phyloP scores from a whole-genome alignment of 2,888 invertebrate genomes.

The Catocala fraxini region DNA sequence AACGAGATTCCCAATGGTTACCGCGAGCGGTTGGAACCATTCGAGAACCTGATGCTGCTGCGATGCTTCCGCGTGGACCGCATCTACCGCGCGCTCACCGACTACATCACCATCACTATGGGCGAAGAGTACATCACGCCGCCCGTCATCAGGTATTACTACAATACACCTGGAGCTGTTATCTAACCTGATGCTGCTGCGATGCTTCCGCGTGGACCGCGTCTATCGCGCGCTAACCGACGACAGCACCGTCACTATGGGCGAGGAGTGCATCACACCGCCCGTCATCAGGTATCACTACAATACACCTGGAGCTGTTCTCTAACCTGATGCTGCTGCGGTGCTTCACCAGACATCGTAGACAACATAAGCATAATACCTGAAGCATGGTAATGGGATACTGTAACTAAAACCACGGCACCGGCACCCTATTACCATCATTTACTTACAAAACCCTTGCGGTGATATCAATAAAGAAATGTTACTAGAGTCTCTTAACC shows the following conservation, averaged over 20 bases:
- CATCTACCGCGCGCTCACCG: constrained; percentile 94
- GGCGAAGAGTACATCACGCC: constrained; percentile 96
- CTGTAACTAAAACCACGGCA: too few relatives aligned
- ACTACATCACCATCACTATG: constrained; percentile 94
- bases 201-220: constrained; percentile 96
- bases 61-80: constrained; percentile 97
- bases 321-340: too few relatives aligned
- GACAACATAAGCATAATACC: too few relatives aligned
- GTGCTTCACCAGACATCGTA: too few relatives aligned
- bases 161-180: constrained; percentile 83
- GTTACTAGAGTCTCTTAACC: too few relatives aligned
- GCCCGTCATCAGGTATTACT: constrained; percentile 90
- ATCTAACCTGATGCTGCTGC: constrained; percentile 91
- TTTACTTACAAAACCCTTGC: too few relatives aligned
- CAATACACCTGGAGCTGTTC: not conserved
- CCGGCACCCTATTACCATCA: too few relatives aligned
- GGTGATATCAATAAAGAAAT: too few relatives aligned
- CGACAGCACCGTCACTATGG: constrained; percentile 94
- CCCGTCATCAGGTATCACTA: constrained; percentile 90
- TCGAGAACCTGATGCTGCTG: constrained; percentile 93
- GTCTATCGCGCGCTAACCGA: constrained; percentile 95
- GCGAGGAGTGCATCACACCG: constrained; percentile 95
- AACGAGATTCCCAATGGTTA: constrained; percentile 91
- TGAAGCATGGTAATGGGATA: too few relatives aligned
- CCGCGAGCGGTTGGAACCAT: constrained; percentile 88